Conservation (phyloP, 2,113 vertebrate genomes). For the Centropus bengalensis region DNA sequence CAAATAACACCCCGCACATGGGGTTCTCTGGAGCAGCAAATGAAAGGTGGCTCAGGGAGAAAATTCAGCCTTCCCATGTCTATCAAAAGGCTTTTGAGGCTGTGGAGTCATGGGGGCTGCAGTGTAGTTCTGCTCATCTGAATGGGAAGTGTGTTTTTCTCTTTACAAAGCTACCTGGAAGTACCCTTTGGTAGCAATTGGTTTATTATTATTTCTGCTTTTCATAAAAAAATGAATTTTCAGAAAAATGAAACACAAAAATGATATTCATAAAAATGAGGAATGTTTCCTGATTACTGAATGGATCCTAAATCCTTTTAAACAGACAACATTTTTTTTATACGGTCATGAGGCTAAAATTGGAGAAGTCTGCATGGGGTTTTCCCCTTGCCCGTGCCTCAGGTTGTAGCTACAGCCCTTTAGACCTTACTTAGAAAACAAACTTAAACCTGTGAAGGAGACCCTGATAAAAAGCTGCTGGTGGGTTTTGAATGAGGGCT, state of each 20-base stretch:
- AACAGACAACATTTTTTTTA: not conserved
- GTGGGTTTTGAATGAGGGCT: not conserved
- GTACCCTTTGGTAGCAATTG: not conserved
- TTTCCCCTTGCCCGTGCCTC: not conserved
- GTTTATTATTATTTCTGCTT: not conserved
- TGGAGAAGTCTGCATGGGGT: not conserved
- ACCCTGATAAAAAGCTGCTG: accelerated
- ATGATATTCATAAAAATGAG: not conserved
- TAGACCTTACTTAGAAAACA: not conserved
- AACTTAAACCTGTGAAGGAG: accelerated
- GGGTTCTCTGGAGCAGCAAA: not conserved
- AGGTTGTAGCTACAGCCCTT: not conserved
- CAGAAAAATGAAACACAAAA: not conserved
- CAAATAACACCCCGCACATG: not conserved
- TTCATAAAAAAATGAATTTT: not conserved
- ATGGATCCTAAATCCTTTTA: not conserved
- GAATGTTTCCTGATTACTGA: not conserved
- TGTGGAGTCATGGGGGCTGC: not conserved
- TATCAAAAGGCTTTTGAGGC: not conserved
- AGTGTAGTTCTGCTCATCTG: not conserved
- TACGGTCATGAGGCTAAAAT: no score
- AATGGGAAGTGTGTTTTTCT: not conserved
- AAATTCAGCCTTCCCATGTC: accelerated
- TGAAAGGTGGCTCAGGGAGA: not conserved
- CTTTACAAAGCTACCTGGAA: not conserved